Conservation (phyloP, 2,113 vertebrate species). For the Neogobius melanostomus region DNA sequence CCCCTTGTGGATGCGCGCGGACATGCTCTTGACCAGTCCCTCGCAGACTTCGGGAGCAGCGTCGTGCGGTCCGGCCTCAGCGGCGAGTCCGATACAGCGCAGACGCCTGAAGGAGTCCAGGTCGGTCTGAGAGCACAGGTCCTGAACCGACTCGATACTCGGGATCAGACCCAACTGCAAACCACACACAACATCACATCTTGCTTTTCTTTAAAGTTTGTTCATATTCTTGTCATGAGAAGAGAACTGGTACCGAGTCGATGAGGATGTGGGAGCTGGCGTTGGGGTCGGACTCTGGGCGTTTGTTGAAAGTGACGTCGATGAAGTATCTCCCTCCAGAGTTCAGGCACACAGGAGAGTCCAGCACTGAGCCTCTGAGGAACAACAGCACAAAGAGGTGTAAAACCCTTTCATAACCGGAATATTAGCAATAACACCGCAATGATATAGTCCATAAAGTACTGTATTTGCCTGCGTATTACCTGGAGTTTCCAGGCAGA, state of each 20-base stretch:
- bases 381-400: not conserved
- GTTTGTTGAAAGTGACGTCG: constrained; percentile 81
- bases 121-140: constrained; percentile 77
- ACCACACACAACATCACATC: no score
- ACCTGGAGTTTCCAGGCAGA: constrained; percentile 80
- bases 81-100: constrained; percentile 77
- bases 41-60: constrained; percentile 71
- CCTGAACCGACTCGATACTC: constrained; percentile 72
- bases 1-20: constrained; percentile 80
- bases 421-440: not conserved
- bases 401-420: no score
- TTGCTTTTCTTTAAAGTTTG: no score
- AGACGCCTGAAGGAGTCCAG: constrained; percentile 77
- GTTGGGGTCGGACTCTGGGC: constrained; percentile 42
- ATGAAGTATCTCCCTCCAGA: constrained; percentile 74
- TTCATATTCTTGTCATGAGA: no score
- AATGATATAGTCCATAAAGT: not conserved
- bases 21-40: constrained; percentile 79
- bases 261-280: constrained; percentile 76
- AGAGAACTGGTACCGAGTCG: constrained; percentile 82
- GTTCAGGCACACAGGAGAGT: constrained; percentile 78
- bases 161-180: constrained; percentile 85
- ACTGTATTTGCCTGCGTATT: constrained; percentile 11
- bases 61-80: constrained; percentile 57
- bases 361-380: constrained; percentile 75